A percentile compares a stretch with the other conserved stretches of the same genome.
These are phyloP conservation scores for Oncopeltus fasciatus DNA, from an alignment of 1,140 invertebrate genomes.

Conservation along the genomic window DNA sequence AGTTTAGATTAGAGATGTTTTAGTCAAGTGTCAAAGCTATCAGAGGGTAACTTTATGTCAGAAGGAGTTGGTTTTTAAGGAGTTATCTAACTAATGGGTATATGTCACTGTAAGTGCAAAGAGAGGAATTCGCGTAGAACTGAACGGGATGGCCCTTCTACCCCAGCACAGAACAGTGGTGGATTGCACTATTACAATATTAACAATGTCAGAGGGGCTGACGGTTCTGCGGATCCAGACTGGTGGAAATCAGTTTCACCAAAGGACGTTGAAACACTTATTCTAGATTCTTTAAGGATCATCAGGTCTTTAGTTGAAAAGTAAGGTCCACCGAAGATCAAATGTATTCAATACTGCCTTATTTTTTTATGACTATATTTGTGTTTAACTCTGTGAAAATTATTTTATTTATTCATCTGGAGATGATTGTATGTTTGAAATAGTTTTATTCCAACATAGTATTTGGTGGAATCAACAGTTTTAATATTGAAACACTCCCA, in stretches of 20 bases:
- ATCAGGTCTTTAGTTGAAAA: constrained; percentile 72
- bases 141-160: neutral
- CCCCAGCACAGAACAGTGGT: no score
- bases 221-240: constrained; percentile 28
- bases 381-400: no score
- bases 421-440: no score
- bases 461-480: constrained; percentile 14
- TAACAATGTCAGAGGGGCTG: constrained; percentile 30
- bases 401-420: no score
- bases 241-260: constrained; percentile 28
- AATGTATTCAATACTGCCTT: no score
- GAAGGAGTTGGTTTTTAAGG: neutral
- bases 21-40: neutral
- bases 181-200: constrained; percentile 33
- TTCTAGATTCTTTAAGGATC: constrained; percentile 62
- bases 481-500: neutral
- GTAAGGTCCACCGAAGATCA: no score
- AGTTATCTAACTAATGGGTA: constrained; percentile 20
- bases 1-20: constrained; percentile 4
- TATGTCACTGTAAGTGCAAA: constrained; percentile 22
- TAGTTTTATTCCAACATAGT: neutral
- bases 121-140: constrained; percentile 1
- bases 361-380: no score
- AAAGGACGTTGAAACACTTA: constrained; percentile 48
- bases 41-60: neutral